These are phyloP conservation scores for Dascyllus trimaculatus DNA, from an alignment of 2,113 vertebrate genomes.

Conservation along the genomic window DNA sequence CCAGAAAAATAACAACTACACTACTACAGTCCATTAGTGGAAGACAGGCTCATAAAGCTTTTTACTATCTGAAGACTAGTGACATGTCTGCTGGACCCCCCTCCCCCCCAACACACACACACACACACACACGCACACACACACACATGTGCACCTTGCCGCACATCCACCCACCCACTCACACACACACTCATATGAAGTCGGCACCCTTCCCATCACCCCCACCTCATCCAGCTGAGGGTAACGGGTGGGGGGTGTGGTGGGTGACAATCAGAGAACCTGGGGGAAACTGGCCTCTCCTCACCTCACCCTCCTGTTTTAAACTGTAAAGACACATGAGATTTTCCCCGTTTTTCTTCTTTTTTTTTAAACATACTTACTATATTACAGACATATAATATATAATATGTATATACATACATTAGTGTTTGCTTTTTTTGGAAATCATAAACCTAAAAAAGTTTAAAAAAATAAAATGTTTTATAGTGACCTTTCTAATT, in stretches of 20 bases:
- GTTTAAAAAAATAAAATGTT: conserved; percentile 89
- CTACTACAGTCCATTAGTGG: conserved; percentile 36
- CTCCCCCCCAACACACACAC: neutral
- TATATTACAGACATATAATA: conserved; percentile 70
- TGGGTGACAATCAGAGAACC: conserved; percentile 11
- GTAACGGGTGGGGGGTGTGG: conserved; percentile 1
- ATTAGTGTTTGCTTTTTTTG: conserved; percentile 79
- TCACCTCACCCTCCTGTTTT: conserved; percentile 18
- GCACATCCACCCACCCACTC: neutral
- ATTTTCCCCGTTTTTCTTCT: conserved; percentile 28
- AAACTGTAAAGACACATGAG: conserved; percentile 42
- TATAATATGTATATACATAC: conserved; percentile 80
- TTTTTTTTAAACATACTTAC: conserved; percentile 64
- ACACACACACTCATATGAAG: neutral
- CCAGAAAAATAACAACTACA: conserved; percentile 29
- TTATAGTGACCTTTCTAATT: conserved; percentile 78
- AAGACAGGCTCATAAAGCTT: conserved; percentile 46
- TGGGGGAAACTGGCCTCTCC: conserved; percentile 3
- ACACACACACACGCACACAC: neutral
- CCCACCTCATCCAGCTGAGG: neutral
- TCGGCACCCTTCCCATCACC: neutral
- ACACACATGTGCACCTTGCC: neutral
- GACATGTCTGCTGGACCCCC: conserved; percentile 53
- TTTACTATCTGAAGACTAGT: conserved; percentile 17
- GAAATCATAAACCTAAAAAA: conserved; percentile 87